A percentile compares a stretch with the other conserved stretches of the same genome.
phyloP scores from a whole-genome alignment of 2,113 vertebrate species.

The Proteles cristata region DNA sequence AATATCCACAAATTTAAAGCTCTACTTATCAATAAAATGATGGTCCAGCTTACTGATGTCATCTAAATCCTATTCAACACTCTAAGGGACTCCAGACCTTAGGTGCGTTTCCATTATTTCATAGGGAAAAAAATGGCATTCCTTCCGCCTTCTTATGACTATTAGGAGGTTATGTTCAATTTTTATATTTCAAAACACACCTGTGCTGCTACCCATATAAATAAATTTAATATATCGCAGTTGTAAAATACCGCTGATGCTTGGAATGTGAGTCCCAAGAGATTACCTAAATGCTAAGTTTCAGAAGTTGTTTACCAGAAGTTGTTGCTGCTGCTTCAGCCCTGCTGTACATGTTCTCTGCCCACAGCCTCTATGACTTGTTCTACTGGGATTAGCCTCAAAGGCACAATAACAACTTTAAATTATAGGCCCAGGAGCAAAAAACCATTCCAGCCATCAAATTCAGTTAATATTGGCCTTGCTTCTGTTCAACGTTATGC shows the following conservation, averaged over 20 bases:
- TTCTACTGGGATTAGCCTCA: slow-evolving; percentile 9
- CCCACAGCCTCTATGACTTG: background rate
- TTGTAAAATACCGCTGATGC: slow-evolving; percentile 44
- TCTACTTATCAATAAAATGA: background rate
- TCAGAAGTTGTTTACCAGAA: slow-evolving; percentile 29
- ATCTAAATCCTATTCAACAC: background rate
- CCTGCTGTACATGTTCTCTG: background rate
- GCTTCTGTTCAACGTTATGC: slow-evolving; percentile 45
- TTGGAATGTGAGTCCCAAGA: slow-evolving; percentile 46
- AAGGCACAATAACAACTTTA: slow-evolving; percentile 7
- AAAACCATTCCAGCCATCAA: slow-evolving; percentile 28
- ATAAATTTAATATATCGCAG: slow-evolving; percentile 17
- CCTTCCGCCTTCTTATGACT: background rate
- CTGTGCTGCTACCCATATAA: slow-evolving; percentile 40
- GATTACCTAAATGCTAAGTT: background rate
- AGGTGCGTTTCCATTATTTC: background rate
- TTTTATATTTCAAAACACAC: slow-evolving; percentile 47
- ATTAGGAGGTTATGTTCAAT: slow-evolving; percentile 44
- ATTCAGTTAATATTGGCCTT: background rate
- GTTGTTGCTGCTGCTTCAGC: background rate
- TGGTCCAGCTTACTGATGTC: background rate
- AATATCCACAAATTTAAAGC: background rate
- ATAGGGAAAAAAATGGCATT: background rate
- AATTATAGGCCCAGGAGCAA: slow-evolving; percentile 2
- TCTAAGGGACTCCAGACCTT: background rate